Conservation (phyloP, 53 echinoderm and acorn worm genomes). For the Mesocentrotus franciscanus region DNA sequence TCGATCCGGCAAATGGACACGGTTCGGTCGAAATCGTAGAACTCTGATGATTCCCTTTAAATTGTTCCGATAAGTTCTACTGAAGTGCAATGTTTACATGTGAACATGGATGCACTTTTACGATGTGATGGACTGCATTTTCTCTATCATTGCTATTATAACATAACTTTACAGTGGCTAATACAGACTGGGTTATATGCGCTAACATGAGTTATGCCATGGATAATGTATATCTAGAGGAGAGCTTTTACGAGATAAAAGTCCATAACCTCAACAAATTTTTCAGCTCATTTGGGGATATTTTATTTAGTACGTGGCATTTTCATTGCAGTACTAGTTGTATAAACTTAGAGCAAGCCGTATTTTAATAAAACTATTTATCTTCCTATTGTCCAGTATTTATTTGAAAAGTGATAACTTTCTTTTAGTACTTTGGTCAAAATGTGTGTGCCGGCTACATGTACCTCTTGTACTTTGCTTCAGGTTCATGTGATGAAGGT, state of each 20-base stretch:
- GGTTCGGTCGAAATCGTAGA: constrained; percentile 77
- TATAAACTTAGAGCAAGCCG: background rate
- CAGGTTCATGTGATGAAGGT: background rate
- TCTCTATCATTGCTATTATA: background rate
- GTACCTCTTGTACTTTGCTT: background rate
- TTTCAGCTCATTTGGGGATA: background rate
- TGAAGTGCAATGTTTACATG: background rate
- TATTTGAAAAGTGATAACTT: background rate
- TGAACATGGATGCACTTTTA: background rate
- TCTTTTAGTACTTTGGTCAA: background rate
- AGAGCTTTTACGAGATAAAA: background rate
- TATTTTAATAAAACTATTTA: background rate
- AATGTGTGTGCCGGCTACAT: constrained; percentile 11
- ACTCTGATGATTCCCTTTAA: constrained; percentile 41
- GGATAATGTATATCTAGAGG: background rate
- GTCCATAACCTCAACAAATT: background rate
- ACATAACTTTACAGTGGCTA: background rate
- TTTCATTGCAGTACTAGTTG: background rate
- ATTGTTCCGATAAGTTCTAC: background rate
- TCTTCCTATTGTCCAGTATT: background rate
- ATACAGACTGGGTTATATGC: background rate
- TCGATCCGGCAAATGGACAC: constrained; percentile 69
- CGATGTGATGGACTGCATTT: background rate
- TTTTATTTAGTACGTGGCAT: background rate
- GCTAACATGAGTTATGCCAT: background rate